Base-by-base conservation (phyloP, 2,113 vertebrate species). In the Acrocephalus kingi region DNA sequence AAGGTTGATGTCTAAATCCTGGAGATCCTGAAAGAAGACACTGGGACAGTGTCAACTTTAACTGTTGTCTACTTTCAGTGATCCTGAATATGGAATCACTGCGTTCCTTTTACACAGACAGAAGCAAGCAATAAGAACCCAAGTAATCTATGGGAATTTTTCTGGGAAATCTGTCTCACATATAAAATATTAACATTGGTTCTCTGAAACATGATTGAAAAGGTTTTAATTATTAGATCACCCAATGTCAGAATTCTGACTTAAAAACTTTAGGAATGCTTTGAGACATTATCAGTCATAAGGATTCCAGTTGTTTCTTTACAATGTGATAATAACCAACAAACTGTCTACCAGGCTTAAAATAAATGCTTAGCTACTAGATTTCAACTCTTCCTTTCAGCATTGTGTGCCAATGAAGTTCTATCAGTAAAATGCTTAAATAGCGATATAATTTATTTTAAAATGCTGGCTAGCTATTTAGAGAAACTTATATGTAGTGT, bases 1-100 rank as follows among this genome's bases (percentile, higher is more conserved):
- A 86, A 45, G 0, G 0, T 33, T 63, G 48, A 45, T 11, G 11
- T 3, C 6, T 33, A 30, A 19, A 3, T 63, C 58, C 35, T 61
- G 45, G 43, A 78, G 8, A 46, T 31, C 8, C 43, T 74, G 30
- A 55, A 46, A 54, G 48, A 92, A 87, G 31, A 39, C 28, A 55
- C 13, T 15, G 6, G 4, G 8, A 14, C 20, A 39, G 16, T n/a
- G n/a, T n/a, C n/a, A n/a, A n/a, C 17, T 58, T 11, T 77, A 69
- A 64, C 2, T 15, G 11, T 23, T 52, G 10, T 48, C 18, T 56
- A 9, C 4, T 66, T 79, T 31, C 46, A 43, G 10, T 48, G 30
- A 80, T 39, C 20, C 37, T 63, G 31, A 31, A 18, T 54, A 39
- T 13, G 9, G 16, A 80, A 63, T 10, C 5, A 33, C 27, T 23